Conservation (phyloP, 2,113 vertebrate species). For the Phalacrocorax aristotelis region DNA sequence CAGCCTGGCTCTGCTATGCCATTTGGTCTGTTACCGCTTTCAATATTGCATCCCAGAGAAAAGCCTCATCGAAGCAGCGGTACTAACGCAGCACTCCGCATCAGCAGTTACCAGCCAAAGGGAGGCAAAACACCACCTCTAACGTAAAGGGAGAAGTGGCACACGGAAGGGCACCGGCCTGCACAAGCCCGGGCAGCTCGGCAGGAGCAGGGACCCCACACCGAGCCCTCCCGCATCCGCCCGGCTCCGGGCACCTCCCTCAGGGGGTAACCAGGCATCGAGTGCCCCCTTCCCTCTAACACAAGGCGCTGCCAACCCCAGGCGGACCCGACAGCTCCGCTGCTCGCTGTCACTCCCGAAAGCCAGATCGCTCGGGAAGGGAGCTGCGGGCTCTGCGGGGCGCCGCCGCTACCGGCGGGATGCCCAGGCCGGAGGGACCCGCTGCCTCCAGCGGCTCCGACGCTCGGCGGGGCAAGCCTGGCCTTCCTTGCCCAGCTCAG, state of each 20-base stretch:
- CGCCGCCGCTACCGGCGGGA: background rate
- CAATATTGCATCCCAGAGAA: background rate
- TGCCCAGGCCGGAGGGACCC: background rate
- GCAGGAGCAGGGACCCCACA: background rate
- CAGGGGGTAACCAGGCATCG: background rate
- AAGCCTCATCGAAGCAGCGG: background rate
- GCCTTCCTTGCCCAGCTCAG: background rate
- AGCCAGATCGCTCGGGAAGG: background rate
- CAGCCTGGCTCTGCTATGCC: background rate
- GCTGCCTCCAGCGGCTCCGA: background rate
- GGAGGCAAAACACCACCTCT: background rate
- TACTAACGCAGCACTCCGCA: background rate
- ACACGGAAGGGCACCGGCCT: background rate
- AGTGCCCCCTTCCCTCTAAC: too few species aligned
- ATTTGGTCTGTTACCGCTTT: background rate
- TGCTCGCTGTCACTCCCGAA: background rate
- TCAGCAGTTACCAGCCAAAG: background rate
- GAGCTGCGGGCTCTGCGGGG: background rate
- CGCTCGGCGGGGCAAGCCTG: background rate
- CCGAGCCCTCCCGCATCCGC: background rate
- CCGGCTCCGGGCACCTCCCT: background rate
- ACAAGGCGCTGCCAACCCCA: background rate
- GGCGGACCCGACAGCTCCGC: background rate
- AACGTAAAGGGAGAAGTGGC: background rate
- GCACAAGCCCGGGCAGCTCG: background rate